These are phyloP conservation scores for Mesochorus sp. DNA, from an alignment of 2,888 invertebrate species.

Conservation along the genomic window DNA sequence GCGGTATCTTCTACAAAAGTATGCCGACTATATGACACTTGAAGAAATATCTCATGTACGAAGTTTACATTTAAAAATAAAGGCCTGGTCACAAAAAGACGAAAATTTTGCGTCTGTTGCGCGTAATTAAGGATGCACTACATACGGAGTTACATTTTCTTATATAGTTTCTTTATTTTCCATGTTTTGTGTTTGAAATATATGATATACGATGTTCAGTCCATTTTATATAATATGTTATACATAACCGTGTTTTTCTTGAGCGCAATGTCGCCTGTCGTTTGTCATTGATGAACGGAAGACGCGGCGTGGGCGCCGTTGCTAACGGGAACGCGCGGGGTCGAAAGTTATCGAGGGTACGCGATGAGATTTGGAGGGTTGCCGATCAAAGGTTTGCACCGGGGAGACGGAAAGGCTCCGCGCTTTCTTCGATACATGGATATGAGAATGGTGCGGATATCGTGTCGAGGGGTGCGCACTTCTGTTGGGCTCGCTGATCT, in stretches of 20 bases:
- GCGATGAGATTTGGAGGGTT: slow-evolving; percentile 20
- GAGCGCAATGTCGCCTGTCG: not conserved
- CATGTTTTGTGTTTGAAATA: not conserved
- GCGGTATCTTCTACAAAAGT: too few relatives aligned
- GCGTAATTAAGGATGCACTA: not conserved
- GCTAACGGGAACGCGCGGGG: not conserved
- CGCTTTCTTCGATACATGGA: slow-evolving; percentile 26
- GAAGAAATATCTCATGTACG: too few relatives aligned
- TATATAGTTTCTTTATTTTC: not conserved
- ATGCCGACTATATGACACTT: too few relatives aligned
- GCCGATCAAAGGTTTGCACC: slow-evolving; percentile 37
- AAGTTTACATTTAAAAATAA: too few relatives aligned
- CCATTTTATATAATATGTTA: slow-evolving; percentile 12
- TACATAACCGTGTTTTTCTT: not conserved
- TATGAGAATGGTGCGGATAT: slow-evolving; percentile 42
- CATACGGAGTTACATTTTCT: not conserved
- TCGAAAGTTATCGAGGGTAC: slow-evolving; percentile 32
- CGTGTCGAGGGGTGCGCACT: slow-evolving; percentile 13
- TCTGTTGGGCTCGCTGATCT: slow-evolving; percentile 17
- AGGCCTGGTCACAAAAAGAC: too few relatives aligned
- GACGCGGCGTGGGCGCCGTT: slow-evolving; percentile 16
- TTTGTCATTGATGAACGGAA: not conserved
- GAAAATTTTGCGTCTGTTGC: too few relatives aligned
- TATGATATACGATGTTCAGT: not conserved
- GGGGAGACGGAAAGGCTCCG: too few relatives aligned